A percentile compares a stretch with the other conserved stretches of the same genome.
These are phyloP conservation scores for Hydraecia micacea DNA, from an alignment of 2,888 invertebrate species.

Conservation along the genomic window DNA sequence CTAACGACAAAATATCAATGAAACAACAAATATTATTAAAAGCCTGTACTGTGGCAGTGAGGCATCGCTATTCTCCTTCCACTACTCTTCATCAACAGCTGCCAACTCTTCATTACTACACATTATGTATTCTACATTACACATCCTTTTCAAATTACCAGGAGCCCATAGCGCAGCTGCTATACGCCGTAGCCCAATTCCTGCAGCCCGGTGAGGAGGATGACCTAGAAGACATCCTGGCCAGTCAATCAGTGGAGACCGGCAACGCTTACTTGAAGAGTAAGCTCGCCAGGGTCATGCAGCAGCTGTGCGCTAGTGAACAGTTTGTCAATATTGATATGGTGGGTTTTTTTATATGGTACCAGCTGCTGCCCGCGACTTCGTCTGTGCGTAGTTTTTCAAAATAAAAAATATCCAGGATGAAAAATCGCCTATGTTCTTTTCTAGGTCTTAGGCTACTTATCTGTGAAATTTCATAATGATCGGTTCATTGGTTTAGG, in stretches of 20 bases:
- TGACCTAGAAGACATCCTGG: conserved; percentile 81
- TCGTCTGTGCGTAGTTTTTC: neutral
- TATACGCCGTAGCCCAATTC: conserved; percentile 81
- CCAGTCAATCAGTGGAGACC: conserved; percentile 76
- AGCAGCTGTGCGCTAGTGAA: conserved; percentile 76
- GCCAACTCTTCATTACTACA: neutral
- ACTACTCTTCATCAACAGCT: no score
- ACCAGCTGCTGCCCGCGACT: neutral
- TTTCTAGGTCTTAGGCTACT: no score
- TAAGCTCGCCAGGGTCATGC: conserved; percentile 75
- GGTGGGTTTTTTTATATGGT: conserved; percentile 68
- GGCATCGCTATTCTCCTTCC: no score
- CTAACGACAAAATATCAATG: no score
- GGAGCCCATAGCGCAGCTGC: conserved; percentile 83
- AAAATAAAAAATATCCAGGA: no score
- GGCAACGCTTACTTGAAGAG: conserved; percentile 74
- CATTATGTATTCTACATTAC: neutral
- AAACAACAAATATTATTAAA: no score
- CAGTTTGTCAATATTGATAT: conserved; percentile 72
- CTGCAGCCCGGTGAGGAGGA: conserved; percentile 76
- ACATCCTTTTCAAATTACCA: conserved; percentile 55
- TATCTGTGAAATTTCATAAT: no score
- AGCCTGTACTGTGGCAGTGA: no score
- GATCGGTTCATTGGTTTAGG: no score
- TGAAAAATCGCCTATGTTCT: no score